phyloP scores from a whole-genome alignment of 2,888 invertebrate species.

The Thecophora atra region DNA sequence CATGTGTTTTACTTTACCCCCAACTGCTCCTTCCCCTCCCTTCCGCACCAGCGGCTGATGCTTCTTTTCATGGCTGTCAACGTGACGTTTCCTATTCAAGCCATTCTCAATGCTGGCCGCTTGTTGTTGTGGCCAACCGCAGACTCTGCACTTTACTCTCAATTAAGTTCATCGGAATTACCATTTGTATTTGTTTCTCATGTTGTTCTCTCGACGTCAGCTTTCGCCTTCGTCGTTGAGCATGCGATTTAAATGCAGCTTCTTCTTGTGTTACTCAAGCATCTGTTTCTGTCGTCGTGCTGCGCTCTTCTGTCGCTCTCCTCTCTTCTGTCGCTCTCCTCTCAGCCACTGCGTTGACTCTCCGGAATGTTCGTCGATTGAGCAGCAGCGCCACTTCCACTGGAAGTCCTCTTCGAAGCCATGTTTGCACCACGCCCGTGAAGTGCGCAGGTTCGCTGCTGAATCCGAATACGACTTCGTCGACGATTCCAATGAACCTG shows the following conservation, averaged over 20 bases:
- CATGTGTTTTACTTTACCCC: conserved; percentile 20
- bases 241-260: conserved; percentile 9
- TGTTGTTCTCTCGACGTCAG: too few species aligned
- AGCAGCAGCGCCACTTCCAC: conserved; percentile 7
- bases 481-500: conserved; percentile 29
- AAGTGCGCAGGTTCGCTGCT: conserved; percentile 51
- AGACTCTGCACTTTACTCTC: conserved; percentile 29
- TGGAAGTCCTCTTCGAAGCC: conserved; percentile 36
- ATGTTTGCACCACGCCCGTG: conserved; percentile 55
- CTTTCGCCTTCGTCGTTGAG: conserved; percentile 6
- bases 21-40: not conserved
- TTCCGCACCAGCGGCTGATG: not conserved
- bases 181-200: not conserved
- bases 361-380: not conserved
- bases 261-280: conserved; percentile 39
- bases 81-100: conserved; percentile 10
- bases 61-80: conserved; percentile 33
- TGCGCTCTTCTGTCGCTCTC: not conserved
- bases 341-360: not conserved
- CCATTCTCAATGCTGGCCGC: conserved; percentile 4
- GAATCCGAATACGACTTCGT: conserved; percentile 4
- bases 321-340: not conserved
- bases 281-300: conserved; percentile 39
- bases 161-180: conserved; percentile 23
- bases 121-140: conserved; percentile 11